Base-by-base conservation (phyloP, 2,888 invertebrate species). In the Pachydiplax longipennis region DNA sequence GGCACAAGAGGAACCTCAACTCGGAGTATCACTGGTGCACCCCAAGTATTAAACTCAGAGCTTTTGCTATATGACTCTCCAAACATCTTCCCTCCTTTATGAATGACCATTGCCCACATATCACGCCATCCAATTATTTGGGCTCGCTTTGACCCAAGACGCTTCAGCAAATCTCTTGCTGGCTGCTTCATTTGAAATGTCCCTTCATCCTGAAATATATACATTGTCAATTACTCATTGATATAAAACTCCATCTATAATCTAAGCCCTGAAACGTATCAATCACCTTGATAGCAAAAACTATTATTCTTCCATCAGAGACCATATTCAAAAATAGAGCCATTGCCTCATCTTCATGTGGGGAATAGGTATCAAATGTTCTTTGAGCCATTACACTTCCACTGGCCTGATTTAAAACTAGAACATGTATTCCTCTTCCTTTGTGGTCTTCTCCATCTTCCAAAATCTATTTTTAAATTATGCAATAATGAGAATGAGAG, bases 341-440 rank as follows among this genome's bases (percentile, higher is more conserved):
- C 94, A 95, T 94, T 44, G 95, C 95, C 92, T 95, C 95, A 93
- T 95, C 95, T 93, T 95, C 95, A 92, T 95, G 94, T 8, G 95
- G 94, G 10, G 95, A 94, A 93, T 95, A 95, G 0, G 95, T 95
- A 93, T 95, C 95, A 94, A 95, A 95, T 91, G 95, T 93, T 90
- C 95, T 93, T 92, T 94, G 94, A 22, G 95, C 95, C 95, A 95
- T 95, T 80, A 95, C 95, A 93, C 95, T 94, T 92, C 95, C 95
- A 90, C 94, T 95, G 10, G 95, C 95, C 93, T 95, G 95, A 92
- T 95, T 95, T 18, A 95, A 93, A 35, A 95, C 95, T 90, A 95
- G 92, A 31, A 95, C 94, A 93, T 95, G 95, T 82, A 95, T 95
- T 25, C 95, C 95, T 91, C 95, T 93, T 81, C 94, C 94, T 91